Conservation (phyloP, 2,888 invertebrate genomes). For the Agrypnus murinus region DNA sequence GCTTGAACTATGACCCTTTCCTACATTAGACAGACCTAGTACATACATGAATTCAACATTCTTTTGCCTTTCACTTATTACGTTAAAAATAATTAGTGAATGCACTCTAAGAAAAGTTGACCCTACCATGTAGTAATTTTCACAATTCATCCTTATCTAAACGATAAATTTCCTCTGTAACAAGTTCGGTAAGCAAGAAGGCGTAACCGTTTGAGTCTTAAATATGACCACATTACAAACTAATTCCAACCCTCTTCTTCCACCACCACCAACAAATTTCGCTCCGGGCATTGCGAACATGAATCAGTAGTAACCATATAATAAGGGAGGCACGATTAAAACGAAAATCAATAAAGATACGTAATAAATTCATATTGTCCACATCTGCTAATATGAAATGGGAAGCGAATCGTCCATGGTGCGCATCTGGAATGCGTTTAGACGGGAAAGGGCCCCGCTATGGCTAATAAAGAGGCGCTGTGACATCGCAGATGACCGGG, state of each 20-base stretch:
- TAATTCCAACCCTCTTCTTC: not conserved
- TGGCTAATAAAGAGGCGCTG: conserved; percentile 56
- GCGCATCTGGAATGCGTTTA: conserved; percentile 53
- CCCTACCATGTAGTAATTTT: not conserved
- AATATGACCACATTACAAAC: conserved; percentile 4
- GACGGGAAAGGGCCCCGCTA: conserved; percentile 45
- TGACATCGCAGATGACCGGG: conserved; percentile 54
- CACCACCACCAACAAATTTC: not conserved
- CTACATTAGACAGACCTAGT: no score
- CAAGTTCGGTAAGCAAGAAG: conserved; percentile 13
- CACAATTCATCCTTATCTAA: conserved; percentile 17
- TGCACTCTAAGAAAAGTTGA: no score
- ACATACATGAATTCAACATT: no score
- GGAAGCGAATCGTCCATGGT: conserved; percentile 44
- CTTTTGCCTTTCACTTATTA: no score
- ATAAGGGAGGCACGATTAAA: conserved; percentile 10
- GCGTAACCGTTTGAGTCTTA: conserved; percentile 21
- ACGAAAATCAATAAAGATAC: conserved; percentile 6
- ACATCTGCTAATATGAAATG: conserved; percentile 40
- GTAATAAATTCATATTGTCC: conserved; percentile 45
- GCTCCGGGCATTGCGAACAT: not conserved
- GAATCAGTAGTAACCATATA: not conserved
- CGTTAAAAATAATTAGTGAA: no score
- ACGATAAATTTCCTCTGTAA: not conserved
- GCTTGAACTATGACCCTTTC: no score